Base-by-base conservation (phyloP, 1,140 invertebrate species). In the Spodoptera litura region DNA sequence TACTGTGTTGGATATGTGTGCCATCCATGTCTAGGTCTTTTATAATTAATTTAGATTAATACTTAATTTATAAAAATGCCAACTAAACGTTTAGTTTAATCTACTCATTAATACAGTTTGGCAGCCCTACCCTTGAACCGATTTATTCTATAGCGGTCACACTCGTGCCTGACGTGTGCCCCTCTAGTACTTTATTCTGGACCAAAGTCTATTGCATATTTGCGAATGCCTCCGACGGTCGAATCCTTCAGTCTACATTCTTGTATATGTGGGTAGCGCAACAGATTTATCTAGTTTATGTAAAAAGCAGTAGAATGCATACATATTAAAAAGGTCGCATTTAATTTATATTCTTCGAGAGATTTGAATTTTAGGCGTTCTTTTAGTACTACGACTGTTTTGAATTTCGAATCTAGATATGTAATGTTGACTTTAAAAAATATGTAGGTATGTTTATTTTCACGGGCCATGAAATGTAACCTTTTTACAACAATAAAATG, bases 121-220 rank as follows among this genome's bases (percentile, higher is more conserved):
- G n/a, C 71, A 73, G 12, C 71, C 71, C 71, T 73, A 11, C 10
- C 71, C 56, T 38, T 27, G 12, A 44, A 25, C 38, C 71, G 59
- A 73, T 73, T 61, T 73, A 59, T 73, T 73, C 38, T 61, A 61
- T 73, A 20, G 71, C 56, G 71, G 20, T 49, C 71, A 8, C 38
- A 73, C 31, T 52, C 49, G 49, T 49, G 44, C 49, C 49, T 73
- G 71, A 73, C 38, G 56, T 73, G 51, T 73, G 44, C 71, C 55
- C 31, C 55, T 31, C 31, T 52, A 58, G 55, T 51, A 73, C 71
- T 73, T 73, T 73, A 73, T 73, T 59, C 71, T 27, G 71, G 38
- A 5, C 35, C 68, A 25, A 55, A 70, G 31, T 73, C 70, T 59
- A 73, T 73, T 59, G 55, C 55, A 73, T 73, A 59, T 73, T 73